These are phyloP conservation scores for Stenotaenia linearis DNA, from an alignment of 2,888 invertebrate genomes.

Conservation along the genomic window DNA sequence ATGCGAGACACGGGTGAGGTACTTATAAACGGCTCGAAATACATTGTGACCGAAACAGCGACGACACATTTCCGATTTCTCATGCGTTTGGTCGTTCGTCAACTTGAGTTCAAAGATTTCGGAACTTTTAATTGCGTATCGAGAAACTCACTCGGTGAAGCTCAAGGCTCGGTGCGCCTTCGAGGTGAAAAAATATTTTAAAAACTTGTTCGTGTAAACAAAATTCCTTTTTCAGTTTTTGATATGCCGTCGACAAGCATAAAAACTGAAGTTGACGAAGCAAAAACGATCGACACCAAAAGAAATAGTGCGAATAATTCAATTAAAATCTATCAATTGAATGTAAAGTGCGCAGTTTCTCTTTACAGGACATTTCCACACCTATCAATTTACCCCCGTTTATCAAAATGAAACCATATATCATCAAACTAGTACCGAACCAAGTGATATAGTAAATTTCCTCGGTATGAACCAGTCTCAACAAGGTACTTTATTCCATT, in stretches of 20 bases:
- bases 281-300: background rate
- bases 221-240: background rate
- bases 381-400: background rate
- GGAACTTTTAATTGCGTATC: constrained; percentile 89
- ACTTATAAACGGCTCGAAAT: constrained; percentile 69
- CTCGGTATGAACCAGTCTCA: constrained; percentile 9
- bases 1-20: constrained; percentile 67
- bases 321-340: background rate
- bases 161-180: constrained; percentile 83
- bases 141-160: constrained; percentile 88
- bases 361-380: background rate
- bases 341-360: background rate
- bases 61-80: constrained; percentile 83
- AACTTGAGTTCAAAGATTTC: constrained; percentile 73
- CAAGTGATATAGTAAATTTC: background rate
- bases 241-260: background rate
- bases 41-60: constrained; percentile 72
- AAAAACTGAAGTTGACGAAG: background rate
- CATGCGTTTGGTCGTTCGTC: constrained; percentile 81
- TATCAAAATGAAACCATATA: background rate
- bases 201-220: background rate
- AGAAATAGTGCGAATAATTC: background rate
- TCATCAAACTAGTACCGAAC: background rate
- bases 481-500: background rate
- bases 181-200: constrained; percentile 61